Conservation (phyloP, 2,113 vertebrate species). For the Callionymus lyra region DNA sequence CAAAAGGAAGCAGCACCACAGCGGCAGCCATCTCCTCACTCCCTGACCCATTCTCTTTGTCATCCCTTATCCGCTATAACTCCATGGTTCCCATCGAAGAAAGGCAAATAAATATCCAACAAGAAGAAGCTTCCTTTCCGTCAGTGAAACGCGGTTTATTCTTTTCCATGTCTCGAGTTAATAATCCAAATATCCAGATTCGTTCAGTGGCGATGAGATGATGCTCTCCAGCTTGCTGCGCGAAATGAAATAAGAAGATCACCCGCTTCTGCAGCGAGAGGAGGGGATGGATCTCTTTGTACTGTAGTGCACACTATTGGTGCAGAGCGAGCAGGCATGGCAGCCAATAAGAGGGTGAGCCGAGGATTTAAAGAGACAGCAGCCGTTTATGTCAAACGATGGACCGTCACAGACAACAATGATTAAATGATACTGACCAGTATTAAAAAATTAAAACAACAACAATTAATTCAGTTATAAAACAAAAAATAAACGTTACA, state of each 20-base stretch:
- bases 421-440: too few relatives aligned
- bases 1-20: conserved; percentile 45
- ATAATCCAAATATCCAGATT: not conserved
- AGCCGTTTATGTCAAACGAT: too few relatives aligned
- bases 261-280: conserved; percentile 38
- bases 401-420: too few relatives aligned
- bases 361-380: not conserved
- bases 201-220: not conserved
- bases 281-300: conserved; percentile 66
- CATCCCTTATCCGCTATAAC: conserved; percentile 16
- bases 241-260: not conserved
- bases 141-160: not conserved
- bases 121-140: not conserved
- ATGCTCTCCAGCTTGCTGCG: not conserved
- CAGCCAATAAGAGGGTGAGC: conserved; percentile 47
- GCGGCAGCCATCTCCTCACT: conserved; percentile 46
- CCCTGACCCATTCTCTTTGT: conserved; percentile 43
- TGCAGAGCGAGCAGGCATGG: conserved; percentile 17
- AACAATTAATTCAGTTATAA: too few relatives aligned
- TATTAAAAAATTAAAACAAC: too few relatives aligned
- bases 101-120: not conserved
- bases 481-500: too few relatives aligned
- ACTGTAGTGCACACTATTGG: conserved; percentile 65
- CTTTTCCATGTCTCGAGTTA: not conserved
- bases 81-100: conserved; percentile 7